phyloP scores from a whole-genome alignment of 1,140 invertebrate genomes.

The Cyclargus thomasi region DNA sequence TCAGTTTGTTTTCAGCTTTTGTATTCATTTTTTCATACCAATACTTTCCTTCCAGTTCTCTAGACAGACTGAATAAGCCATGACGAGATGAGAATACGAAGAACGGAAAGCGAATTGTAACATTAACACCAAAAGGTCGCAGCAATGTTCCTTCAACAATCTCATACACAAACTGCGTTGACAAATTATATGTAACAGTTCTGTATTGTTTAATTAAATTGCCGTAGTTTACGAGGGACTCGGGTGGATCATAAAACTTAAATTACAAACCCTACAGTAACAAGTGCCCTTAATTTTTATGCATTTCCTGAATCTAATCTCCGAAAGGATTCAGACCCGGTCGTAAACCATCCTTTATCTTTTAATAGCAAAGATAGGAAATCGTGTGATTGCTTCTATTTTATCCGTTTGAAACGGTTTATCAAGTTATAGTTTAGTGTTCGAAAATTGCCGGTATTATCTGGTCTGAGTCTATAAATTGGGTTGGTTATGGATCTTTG shows the following conservation, averaged over 20 bases:
- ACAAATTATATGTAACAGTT: not conserved
- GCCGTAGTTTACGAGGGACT: conserved; percentile 1
- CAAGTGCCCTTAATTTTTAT: not conserved
- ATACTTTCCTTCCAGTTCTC: too few species aligned
- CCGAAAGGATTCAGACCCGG: not conserved
- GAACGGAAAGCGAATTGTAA: too few species aligned
- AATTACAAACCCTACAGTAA: conserved; percentile 2
- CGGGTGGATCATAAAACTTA: not conserved
- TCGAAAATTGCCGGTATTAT: not conserved
- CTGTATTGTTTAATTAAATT: conserved; percentile 8
- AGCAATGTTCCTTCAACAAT: not conserved
- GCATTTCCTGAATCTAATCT: conserved; percentile 1
- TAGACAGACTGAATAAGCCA: too few species aligned
- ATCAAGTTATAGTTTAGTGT: not conserved
- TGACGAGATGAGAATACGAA: too few species aligned
- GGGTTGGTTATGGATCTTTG: not conserved
- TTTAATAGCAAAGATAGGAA: conserved; percentile 10
- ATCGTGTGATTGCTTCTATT: not conserved
- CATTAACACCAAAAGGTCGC: too few species aligned
- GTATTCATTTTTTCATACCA: too few species aligned
- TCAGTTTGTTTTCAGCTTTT: too few species aligned
- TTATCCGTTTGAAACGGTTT: not conserved
- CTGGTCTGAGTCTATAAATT: not conserved
- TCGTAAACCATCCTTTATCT: conserved; percentile 3
- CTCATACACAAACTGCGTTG: not conserved